Evolutionary conservation across 2,888 invertebrate species (phyloP), one percentile per base, ranked within the genome.

Genomic region (Drosophila phalerata): DNA sequence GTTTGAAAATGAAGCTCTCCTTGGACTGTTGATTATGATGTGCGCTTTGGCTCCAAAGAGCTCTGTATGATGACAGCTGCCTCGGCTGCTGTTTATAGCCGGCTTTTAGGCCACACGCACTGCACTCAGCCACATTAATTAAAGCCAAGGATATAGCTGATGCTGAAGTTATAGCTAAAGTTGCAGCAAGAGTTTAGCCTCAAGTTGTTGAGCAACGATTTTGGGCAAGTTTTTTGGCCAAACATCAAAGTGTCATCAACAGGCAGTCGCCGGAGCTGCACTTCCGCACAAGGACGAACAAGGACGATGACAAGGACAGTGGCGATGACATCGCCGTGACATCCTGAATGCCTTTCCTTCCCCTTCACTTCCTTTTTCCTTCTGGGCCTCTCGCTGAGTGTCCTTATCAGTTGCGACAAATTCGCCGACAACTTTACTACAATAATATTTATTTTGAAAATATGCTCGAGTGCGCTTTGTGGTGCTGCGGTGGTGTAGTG

Each of bases 401-500:
- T 69, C 58, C 80, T 78, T 85, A 79, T 79, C 85, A 88, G 74
- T 87, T 77, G 77, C 76, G 77, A 78, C 71, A 80, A 86, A 78
- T 81, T 79, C 69, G 73, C 73, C 74, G 79, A 79, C 80, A 84
- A 84, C 77, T 86, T 85, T 86, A 73, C 77, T 72, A 79, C 82
- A 87, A 89, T 86, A 89, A 89, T 89, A 89, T 90, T 90, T 89
- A 77, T 75, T 78, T 75, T 71, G 68, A 87, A 84, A 85, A 85
- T 88, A 83, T 85, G 77, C 79, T 72, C 58, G 62, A 69, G 70
- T 65, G 68, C 67, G 40, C 47, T 55, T 37, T 40, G 40, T 37
- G 45, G 34, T 43, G 40, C 13, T 38, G 19, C 30, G 0, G 32
- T 19, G 48, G 28, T 30, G 28, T 34, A 13, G n/a, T 32, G 49